Percentiles rank a stretch among this genome's conserved stretches.
phyloP scores from a whole-genome alignment of 2,797 vertebrate genomes.

The Salmo trutta region DNA sequence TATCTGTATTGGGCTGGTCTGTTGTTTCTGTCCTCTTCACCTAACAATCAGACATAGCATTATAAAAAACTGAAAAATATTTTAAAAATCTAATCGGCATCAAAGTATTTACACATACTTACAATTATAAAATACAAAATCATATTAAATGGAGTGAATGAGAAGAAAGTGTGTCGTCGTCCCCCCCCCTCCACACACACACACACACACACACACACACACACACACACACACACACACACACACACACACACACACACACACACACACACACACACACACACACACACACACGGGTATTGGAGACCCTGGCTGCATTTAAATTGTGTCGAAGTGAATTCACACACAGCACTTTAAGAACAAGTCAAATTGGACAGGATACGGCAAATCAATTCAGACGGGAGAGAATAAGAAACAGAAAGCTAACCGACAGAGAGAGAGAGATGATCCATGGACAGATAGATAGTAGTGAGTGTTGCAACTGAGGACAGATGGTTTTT shows the following conservation, averaged over 20 bases:
- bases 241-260: constrained; percentile 38
- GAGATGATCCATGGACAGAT: constrained; percentile 13
- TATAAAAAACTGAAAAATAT: constrained; percentile 44
- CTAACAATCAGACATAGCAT: constrained; percentile 46
- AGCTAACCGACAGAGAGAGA: constrained; percentile 15
- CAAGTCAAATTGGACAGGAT: constrained; percentile 33
- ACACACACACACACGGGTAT: constrained; percentile 45
- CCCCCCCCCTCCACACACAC: neutral
- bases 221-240: constrained; percentile 62
- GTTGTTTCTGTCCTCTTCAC: constrained; percentile 30
- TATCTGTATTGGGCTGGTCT: constrained; percentile 38
- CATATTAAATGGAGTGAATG: constrained; percentile 29
- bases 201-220: constrained; percentile 63
- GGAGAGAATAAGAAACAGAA: constrained; percentile 17
- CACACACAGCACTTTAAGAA: neutral
- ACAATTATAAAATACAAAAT: constrained; percentile 64
- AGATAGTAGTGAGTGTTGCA: no score
- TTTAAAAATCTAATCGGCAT: constrained; percentile 52
- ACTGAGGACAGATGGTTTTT: no score
- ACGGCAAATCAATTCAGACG: neutral
- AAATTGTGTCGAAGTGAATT: constrained; percentile 38
- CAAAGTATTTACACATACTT: constrained; percentile 72
- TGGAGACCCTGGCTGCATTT: constrained; percentile 64
- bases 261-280: neutral
- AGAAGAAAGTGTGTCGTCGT: neutral